Evolutionary conservation across 2,113 vertebrate genomes (phyloP).

Genomic region (Halcyon malimbica): DNA sequence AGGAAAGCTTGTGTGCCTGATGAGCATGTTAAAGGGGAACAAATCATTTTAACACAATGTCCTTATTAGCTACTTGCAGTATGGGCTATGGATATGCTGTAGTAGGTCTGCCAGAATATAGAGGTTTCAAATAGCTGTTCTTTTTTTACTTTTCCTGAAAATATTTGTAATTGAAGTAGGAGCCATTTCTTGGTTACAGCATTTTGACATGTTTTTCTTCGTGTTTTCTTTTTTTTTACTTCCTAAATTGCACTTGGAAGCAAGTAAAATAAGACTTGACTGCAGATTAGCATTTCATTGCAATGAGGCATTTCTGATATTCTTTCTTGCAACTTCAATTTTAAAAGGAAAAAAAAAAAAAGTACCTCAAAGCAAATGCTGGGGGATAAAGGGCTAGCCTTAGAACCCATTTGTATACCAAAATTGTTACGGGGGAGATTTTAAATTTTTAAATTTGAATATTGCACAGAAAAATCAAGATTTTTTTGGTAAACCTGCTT

Average conservation of each 20-base stretch:
- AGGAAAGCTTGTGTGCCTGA: constrained; percentile 68
- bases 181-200: constrained; percentile 30
- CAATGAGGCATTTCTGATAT: constrained; percentile 29
- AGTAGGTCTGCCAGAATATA: not conserved
- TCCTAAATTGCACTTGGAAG: constrained; percentile 44
- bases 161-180: constrained; percentile 3
- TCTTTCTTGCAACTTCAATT: constrained; percentile 42
- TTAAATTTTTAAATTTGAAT: constrained; percentile 68
- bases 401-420: constrained; percentile 50
- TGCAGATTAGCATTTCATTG: constrained; percentile 40
- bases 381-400: constrained; percentile 58
- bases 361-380: constrained; percentile 62
- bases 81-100: constrained; percentile 8
- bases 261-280: not conserved
- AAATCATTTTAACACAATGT: constrained; percentile 61
- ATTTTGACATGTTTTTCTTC: constrained; percentile 35
- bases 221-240: not conserved
- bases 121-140: not conserved
- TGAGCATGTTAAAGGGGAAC: constrained; percentile 71
- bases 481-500: constrained; percentile 52
- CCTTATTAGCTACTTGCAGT: constrained; percentile 48
- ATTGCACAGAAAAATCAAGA: constrained; percentile 63
- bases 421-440: constrained; percentile 19
- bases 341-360: not conserved
- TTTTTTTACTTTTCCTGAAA: not conserved